Percentiles rank a stretch among this genome's conserved stretches.
phyloP scores from a whole-genome alignment of 2,113 vertebrate species.

The Saimiri boliviensis region DNA sequence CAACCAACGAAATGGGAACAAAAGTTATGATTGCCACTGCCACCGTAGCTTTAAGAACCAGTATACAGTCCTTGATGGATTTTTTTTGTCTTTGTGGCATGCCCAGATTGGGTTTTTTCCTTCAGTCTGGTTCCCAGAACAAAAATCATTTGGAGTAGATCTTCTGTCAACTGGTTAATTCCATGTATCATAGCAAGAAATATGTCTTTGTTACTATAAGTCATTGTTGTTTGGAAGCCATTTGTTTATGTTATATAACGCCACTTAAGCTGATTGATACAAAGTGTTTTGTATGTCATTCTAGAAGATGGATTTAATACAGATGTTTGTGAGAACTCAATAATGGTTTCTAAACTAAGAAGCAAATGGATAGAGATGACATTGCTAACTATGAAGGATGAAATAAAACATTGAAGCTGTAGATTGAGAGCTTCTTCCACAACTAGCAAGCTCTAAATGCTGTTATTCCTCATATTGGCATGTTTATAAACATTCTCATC shows the following conservation, averaged over 20 bases:
- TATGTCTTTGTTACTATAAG: background rate
- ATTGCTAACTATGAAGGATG: background rate
- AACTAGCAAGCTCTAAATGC: background rate
- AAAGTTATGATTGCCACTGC: background rate
- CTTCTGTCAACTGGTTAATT: background rate
- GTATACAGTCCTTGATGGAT: background rate
- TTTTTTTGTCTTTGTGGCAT: background rate
- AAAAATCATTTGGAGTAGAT: background rate
- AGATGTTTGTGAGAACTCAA: background rate
- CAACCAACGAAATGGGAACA: background rate
- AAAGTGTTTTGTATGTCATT: background rate
- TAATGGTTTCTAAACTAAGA: slow-evolving; percentile 2
- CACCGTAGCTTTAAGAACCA: background rate
- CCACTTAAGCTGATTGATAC: background rate
- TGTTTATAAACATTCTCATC: background rate
- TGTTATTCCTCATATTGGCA: background rate
- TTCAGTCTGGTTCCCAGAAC: background rate
- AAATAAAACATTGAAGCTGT: background rate
- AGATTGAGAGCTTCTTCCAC: background rate
- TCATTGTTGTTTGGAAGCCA: background rate
- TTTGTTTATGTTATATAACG: background rate
- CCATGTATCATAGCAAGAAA: background rate
- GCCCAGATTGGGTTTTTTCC: background rate
- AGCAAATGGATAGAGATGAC: background rate
- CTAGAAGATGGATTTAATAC: background rate